phyloP scores from a whole-genome alignment of 2,888 invertebrate species.

The Hymenopus coronatus region DNA sequence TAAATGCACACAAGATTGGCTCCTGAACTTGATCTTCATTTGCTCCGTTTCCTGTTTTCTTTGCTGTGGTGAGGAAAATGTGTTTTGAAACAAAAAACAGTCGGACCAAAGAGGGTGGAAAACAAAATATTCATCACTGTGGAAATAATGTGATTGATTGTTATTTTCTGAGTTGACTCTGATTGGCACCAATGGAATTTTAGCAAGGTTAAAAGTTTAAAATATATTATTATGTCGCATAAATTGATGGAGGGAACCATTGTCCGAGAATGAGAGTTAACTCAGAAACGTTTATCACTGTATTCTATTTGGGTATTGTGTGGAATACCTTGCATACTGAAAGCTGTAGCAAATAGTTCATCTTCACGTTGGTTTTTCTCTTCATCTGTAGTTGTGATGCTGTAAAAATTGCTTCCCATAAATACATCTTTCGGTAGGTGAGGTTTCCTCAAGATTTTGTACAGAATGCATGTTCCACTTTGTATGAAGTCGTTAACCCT shows the following conservation, averaged over 20 bases:
- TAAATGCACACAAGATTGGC: not conserved
- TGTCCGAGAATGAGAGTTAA: not conserved
- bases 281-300: not conserved
- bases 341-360: not conserved
- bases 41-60: not conserved
- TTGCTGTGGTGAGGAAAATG: not conserved
- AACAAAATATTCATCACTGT: not conserved
- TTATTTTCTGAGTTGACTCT: not conserved
- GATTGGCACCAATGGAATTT: not conserved
- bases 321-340: slow-evolving; percentile 2
- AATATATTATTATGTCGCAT: not conserved
- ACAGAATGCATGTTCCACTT: not conserved
- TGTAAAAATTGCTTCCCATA: slow-evolving; percentile 5
- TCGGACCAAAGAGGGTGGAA: not conserved
- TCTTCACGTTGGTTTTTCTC: not conserved
- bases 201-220: not conserved
- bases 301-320: not conserved
- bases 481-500: not conserved
- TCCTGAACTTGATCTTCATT: not conserved
- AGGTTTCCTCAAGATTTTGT: not conserved
- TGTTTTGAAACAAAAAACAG: not conserved
- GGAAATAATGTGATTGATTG: not conserved
- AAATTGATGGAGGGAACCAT: not conserved
- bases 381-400: not conserved
- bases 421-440: slow-evolving; percentile 5